Base-by-base conservation (phyloP, 2,113 vertebrate species). In the Pluvianellus socialis region DNA sequence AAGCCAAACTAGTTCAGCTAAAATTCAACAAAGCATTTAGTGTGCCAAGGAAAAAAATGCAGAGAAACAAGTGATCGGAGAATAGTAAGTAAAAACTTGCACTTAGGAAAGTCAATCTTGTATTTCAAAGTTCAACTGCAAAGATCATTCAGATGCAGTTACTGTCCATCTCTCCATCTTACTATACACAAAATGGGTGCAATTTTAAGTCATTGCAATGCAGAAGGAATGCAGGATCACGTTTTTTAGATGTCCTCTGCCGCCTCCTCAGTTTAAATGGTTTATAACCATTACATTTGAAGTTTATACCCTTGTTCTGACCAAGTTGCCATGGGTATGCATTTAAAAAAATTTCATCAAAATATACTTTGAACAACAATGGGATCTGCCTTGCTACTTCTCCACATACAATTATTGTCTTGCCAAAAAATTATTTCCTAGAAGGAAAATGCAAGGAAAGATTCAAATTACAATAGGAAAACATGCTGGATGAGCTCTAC, bases 61-160 rank as follows among this genome's bases (percentile, higher is more conserved):
- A 77, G 35, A 67, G 44, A 58, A 73, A n/a, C 11, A 44, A 66
- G 62, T 66, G 20, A 40, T 12, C 45, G 40, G 15, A 56, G 75
- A 95, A 92, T 33, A n/a, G 90, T 65, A 91, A 63, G 61, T 13
- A 90, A 85, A 94, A 83, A 27, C 53, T 96, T 89, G 47, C 28
- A 91, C 65, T 94, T 89, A 88, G 81, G 86, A 94, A 81, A 96
- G 45, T 28, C 38, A 53, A 32, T 88, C 72, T 74, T 91, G 86
- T 74, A 74, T 97, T 96, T 97, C 86, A 44, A 98, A 92, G 94
- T 92, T 53, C 68, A 97, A 50, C 80, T 80, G 84, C 42, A 95
- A 95, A 96, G 94, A 95, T 91, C 52, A 86, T 96, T 98, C 89
- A 93, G 90, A 92, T 97, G 93, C 72, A 97, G 83, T 96, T 97